Percentiles rank a stretch among this genome's conserved stretches.
These are phyloP conservation scores for Idaea straminata DNA, from an alignment of 2,888 invertebrate species.

Conservation along the genomic window DNA sequence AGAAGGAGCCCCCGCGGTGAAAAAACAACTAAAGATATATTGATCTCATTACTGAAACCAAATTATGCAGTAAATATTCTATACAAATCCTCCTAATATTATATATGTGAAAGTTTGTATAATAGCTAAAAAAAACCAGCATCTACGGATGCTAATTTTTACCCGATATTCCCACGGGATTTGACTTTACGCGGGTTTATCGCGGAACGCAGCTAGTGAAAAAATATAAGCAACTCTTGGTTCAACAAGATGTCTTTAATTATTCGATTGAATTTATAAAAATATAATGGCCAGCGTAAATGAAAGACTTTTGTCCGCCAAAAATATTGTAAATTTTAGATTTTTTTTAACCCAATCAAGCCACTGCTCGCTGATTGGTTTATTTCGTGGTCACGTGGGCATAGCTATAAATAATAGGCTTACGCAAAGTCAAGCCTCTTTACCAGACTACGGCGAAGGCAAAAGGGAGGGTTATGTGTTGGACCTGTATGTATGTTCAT, in stretches of 20 bases:
- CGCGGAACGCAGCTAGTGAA: not conserved
- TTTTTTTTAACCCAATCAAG: no score
- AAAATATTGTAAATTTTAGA: no score
- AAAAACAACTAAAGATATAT: conserved; percentile 29
- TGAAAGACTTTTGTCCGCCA: not conserved
- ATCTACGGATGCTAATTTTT: not conserved
- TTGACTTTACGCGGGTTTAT: not conserved
- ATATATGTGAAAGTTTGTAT: conserved; percentile 4
- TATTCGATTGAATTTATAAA: not conserved
- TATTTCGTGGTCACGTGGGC: not conserved
- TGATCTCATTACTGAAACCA: conserved; percentile 57
- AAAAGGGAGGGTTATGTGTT: no score
- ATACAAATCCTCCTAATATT: conserved; percentile 22
- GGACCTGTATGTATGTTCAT: no score
- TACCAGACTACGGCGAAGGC: no score
- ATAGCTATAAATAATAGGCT: not conserved
- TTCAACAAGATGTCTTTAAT: not conserved
- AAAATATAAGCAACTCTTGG: not conserved
- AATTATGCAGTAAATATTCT: conserved; percentile 36
- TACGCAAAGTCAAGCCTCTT: no score
- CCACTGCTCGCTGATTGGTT: not conserved
- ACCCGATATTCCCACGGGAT: not conserved
- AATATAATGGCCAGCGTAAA: not conserved
- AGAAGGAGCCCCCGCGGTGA: conserved; percentile 68
- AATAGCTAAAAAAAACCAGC: not conserved